Conservation (phyloP, 1,140 invertebrate genomes). For the Lepidurus apus region DNA sequence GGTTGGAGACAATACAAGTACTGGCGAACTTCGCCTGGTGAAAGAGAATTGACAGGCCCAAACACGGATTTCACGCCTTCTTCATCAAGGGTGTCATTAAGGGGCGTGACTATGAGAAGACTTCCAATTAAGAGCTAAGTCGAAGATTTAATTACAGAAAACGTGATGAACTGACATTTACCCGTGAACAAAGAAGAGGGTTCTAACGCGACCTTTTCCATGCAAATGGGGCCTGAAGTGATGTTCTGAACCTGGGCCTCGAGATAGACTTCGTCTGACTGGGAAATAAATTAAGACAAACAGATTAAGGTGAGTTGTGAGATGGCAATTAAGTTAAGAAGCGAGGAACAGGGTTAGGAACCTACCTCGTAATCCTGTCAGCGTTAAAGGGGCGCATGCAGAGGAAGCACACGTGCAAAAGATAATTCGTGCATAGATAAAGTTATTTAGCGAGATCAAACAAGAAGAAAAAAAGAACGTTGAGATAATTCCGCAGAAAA, state of each 20-base stretch:
- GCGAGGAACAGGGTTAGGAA: neutral
- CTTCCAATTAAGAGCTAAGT: neutral
- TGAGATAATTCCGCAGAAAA: neutral
- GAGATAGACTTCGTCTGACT: constrained; percentile 92
- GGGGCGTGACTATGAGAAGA: constrained; percentile 6
- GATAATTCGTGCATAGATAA: neutral
- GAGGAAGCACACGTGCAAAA: neutral
- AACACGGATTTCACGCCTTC: constrained; percentile 67
- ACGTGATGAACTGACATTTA: constrained; percentile 40
- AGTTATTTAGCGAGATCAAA: constrained; percentile 12
- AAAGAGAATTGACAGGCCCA: constrained; percentile 73
- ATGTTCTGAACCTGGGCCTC: constrained; percentile 97
- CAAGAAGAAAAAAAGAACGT: neutral
- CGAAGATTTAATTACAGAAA: neutral
- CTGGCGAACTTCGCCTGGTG: constrained; percentile 63
- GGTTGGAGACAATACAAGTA: constrained; percentile 90
- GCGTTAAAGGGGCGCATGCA: neutral
- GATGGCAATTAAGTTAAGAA: constrained; percentile 17
- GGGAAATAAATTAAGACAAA: neutral
- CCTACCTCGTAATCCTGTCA: constrained; percentile 24
- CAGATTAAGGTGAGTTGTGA: neutral
- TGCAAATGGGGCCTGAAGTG: constrained; percentile 77
- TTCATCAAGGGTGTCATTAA: constrained; percentile 15
- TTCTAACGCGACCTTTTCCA: constrained; percentile 87
- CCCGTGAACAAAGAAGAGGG: constrained; percentile 79